phyloP scores from a whole-genome alignment of 2,888 invertebrate species.

The Pyrocoelia pectoralis region DNA sequence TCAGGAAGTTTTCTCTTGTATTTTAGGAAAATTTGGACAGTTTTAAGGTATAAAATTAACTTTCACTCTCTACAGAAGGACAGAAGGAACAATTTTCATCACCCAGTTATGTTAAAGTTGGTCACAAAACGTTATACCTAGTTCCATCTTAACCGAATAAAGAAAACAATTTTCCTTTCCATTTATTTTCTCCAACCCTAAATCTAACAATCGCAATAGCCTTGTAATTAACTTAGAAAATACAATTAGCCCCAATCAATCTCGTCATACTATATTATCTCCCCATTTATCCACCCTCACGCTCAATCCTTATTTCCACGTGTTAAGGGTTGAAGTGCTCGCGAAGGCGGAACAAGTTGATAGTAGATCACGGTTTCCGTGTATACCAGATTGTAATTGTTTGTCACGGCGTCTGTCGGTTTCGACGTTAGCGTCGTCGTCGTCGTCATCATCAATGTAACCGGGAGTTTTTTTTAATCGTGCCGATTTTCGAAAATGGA shows the following conservation, averaged over 20 bases:
- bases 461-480: not conserved
- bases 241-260: conserved; percentile 43
- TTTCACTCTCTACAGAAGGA: too few species aligned
- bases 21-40: too few species aligned
- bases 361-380: conserved; percentile 34
- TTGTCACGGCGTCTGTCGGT: conserved; percentile 30
- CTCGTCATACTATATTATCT: conserved; percentile 42
- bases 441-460: not conserved
- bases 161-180: conserved; percentile 31
- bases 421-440: not conserved
- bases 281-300: conserved; percentile 33
- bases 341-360: conserved; percentile 36
- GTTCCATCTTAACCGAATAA: conserved; percentile 32
- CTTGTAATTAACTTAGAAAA: conserved; percentile 40
- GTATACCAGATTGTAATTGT: conserved; percentile 35
- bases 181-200: conserved; percentile 30
- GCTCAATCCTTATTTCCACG: conserved; percentile 38
- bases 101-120: too few species aligned
- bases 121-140: too few species aligned
- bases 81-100: too few species aligned
- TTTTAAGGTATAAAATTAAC: too few species aligned
- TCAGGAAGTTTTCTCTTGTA: too few species aligned
- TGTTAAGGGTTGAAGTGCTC: conserved; percentile 36
- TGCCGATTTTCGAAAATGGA: conserved; percentile 23
- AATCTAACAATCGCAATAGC: conserved; percentile 38